Conservation (phyloP, 2,797 vertebrate genomes). For the Columba guinea region DNA sequence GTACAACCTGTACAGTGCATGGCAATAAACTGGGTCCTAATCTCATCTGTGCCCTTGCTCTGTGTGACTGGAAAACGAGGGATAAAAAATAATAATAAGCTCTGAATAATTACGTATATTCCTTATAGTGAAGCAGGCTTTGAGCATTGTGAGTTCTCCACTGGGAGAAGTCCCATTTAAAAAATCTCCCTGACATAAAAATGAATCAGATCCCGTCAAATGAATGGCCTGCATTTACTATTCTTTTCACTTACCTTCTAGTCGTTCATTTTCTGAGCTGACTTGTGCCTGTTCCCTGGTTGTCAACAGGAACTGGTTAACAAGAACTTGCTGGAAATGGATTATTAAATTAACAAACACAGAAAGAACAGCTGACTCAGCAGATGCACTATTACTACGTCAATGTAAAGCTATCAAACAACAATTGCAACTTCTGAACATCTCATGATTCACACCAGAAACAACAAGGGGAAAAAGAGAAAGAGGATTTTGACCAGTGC, state of each 20-base stretch:
- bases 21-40: slow-evolving; percentile 1
- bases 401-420: background rate
- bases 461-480: background rate
- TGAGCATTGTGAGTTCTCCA: background rate
- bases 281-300: background rate
- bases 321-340: background rate
- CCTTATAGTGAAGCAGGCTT: slow-evolving; percentile 17
- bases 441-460: background rate
- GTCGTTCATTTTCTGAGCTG: slow-evolving; percentile 2
- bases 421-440: background rate
- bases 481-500: background rate
- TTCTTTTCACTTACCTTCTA: slow-evolving; percentile 30
- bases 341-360: background rate
- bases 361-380: background rate
- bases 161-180: slow-evolving; percentile 45
- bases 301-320: background rate
- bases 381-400: background rate
- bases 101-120: slow-evolving; percentile 27
- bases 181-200: slow-evolving; percentile 15
- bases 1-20: background rate
- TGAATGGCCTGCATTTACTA: slow-evolving; percentile 49
- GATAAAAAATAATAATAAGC: slow-evolving; percentile 53
- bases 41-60: background rate
- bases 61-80: background rate
- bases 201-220: slow-evolving; percentile 27